Evolutionary conservation across 1,140 invertebrate species (phyloP).

Genomic region (Euura lappo): DNA sequence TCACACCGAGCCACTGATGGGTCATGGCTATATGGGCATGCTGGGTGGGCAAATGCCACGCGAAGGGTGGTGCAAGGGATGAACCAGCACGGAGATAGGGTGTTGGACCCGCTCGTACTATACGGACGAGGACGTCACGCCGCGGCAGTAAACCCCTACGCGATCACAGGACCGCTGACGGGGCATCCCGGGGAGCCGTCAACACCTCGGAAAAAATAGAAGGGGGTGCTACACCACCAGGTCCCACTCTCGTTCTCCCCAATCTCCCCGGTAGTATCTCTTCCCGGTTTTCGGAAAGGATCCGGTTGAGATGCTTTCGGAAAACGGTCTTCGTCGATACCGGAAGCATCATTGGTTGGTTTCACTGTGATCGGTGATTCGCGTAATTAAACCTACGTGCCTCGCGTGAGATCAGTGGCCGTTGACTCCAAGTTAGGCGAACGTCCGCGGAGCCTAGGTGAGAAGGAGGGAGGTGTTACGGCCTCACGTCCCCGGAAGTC

Average conservation of each 20-base stretch:
- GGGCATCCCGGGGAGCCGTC: slow-evolving; percentile 56
- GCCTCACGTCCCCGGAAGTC: slow-evolving; percentile 58
- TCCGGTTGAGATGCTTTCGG: no score
- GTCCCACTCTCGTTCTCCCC: neutral
- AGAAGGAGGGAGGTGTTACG: slow-evolving; percentile 30
- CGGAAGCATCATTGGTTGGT: no score
- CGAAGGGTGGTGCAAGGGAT: slow-evolving; percentile 33
- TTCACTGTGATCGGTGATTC: no score
- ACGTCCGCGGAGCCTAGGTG: slow-evolving; percentile 17
- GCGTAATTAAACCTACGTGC: no score
- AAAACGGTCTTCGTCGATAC: no score
- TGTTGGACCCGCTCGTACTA: neutral
- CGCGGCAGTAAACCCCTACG: slow-evolving; percentile 55
- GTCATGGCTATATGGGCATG: slow-evolving; percentile 42
- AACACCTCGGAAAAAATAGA: slow-evolving; percentile 42
- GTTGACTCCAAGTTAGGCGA: slow-evolving; percentile 35
- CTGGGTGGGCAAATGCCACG: slow-evolving; percentile 12
- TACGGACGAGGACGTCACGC: slow-evolving; percentile 56
- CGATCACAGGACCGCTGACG: slow-evolving; percentile 55
- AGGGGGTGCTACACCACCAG: neutral
- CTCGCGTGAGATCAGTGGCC: slow-evolving; percentile 44
- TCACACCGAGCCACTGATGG: slow-evolving; percentile 58
- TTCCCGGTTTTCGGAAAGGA: no score
- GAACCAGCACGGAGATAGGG: slow-evolving; percentile 18
- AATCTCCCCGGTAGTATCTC: no score